Base-by-base conservation (phyloP, 2,888 invertebrate species). In the Augiades crinisus region DNA sequence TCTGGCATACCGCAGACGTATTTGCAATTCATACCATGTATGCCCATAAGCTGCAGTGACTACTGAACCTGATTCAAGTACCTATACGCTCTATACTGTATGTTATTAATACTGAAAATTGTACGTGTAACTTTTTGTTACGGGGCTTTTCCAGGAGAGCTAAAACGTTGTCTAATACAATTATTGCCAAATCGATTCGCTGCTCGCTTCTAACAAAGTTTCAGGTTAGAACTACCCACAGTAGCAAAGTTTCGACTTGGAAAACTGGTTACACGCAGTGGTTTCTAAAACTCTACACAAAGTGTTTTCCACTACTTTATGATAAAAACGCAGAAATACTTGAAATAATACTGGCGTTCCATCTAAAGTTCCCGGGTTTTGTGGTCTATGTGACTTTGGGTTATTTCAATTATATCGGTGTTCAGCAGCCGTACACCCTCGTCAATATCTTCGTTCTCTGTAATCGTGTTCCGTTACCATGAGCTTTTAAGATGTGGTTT, bases 161-260 rank as follows among this genome's bases (percentile, higher is more conserved):
- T 8, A 27, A 27, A 27, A 27, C 17, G 31, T 1, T 38, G 4
- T 21, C 27, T 31, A 22, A 52, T 34, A n/a, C 53, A 12, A 30
- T 46, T 43, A 47, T 24, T 36, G 27, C 33, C 10, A 10, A 27
- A 27, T 27, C 10, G 27, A 27, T 27, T 27, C 10, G 27, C 27
- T 4, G 10, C 8, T 27, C 27, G 10, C 27, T 10, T 10, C 27
- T n/a, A 27, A 27, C 27, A 27, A 27, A 27, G 27, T 27, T 27
- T 27, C 27, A 27, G 10, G 8, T 27, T 27, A 4, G 5, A 27
- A 27, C 27, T 10, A 27, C 27, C 27, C 27, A 27, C 27, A 10
- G 27, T 27, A 10, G 27, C 4, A 27, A 10, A 27, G 10, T 10
- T 10, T 27, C 10, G n/a, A 10, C 27, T 27, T 10, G n/a, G 27